These are phyloP conservation scores for Hydroisotoma schaefferi DNA, from an alignment of 2,888 invertebrate species.

Conservation along the genomic window DNA sequence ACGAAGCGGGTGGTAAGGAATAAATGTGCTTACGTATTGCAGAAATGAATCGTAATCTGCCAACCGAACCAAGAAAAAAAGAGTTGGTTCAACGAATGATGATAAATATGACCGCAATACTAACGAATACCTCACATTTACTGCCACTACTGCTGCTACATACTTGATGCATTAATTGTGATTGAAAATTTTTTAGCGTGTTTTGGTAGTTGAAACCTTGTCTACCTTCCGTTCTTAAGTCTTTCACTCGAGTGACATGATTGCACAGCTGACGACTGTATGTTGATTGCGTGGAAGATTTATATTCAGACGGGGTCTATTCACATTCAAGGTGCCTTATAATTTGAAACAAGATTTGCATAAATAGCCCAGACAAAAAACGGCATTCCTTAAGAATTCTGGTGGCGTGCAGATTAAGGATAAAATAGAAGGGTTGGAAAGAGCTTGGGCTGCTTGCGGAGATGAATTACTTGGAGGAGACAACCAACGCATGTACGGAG, in stretches of 20 bases:
- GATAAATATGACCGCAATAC: neutral
- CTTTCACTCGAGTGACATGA: constrained; percentile 28
- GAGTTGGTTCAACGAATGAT: neutral
- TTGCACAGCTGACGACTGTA: constrained; percentile 39
- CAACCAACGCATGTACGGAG: constrained; percentile 16
- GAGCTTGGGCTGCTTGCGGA: neutral
- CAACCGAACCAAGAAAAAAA: neutral
- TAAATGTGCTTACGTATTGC: neutral
- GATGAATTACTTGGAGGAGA: constrained; percentile 16
- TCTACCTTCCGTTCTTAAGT: neutral
- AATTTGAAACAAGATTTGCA: neutral
- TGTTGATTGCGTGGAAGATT: constrained; percentile 33
- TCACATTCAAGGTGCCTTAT: constrained; percentile 10
- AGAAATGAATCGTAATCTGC: neutral
- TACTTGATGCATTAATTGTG: constrained; percentile 15
- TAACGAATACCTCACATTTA: too few relatives aligned
- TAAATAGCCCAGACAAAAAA: constrained; percentile 1
- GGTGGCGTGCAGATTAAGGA: neutral
- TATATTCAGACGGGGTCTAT: constrained; percentile 19
- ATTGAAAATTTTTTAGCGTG: constrained; percentile 16
- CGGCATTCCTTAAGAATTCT: too few relatives aligned
- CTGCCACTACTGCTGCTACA: neutral
- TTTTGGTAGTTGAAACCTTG: constrained; percentile 5
- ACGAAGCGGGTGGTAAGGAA: constrained; percentile 3
- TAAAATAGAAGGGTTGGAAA: neutral